Evolutionary conservation across 2,113 vertebrate species (phyloP).

Genomic region (Tylochromis polylepis): DNA sequence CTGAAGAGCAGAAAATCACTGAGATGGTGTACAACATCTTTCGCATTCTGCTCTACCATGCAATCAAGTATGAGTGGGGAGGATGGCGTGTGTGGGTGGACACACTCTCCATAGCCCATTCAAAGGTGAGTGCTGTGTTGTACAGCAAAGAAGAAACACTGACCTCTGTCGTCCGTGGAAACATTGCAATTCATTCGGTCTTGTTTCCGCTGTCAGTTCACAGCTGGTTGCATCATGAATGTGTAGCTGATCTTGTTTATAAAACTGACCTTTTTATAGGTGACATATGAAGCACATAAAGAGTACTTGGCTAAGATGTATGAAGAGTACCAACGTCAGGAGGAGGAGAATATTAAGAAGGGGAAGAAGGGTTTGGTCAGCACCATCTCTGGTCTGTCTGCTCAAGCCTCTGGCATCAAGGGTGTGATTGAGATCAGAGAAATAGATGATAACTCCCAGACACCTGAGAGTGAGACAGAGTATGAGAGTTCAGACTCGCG

Average conservation of each 20-base stretch:
- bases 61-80: conserved; percentile 99
- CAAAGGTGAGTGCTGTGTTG: conserved; percentile 91
- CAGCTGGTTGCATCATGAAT: neutral
- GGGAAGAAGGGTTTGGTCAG: conserved; percentile 94
- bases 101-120: conserved; percentile 96
- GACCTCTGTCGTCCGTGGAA: conserved; percentile 33
- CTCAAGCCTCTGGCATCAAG: conserved; percentile 81
- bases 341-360: conserved; percentile 96
- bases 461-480: conserved; percentile 91
- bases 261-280: conserved; percentile 64
- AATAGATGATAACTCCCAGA: conserved; percentile 88
- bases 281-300: conserved; percentile 96
- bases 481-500: conserved; percentile 76
- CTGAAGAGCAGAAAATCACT: conserved; percentile 94
- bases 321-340: conserved; percentile 96
- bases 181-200: neutral
- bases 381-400: conserved; percentile 95
- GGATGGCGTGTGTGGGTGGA: conserved; percentile 99
- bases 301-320: conserved; percentile 98
- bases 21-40: conserved; percentile 99
- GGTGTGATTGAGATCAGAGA: conserved; percentile 80
- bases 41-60: conserved; percentile 95
- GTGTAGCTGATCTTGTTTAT: neutral
- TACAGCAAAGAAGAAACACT: conserved; percentile 45
- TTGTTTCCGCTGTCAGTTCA: neutral